Percentiles rank a stretch among this genome's conserved stretches.
phyloP scores from a whole-genome alignment of 2,113 vertebrate species.

The Apistogramma diplotaenia region DNA sequence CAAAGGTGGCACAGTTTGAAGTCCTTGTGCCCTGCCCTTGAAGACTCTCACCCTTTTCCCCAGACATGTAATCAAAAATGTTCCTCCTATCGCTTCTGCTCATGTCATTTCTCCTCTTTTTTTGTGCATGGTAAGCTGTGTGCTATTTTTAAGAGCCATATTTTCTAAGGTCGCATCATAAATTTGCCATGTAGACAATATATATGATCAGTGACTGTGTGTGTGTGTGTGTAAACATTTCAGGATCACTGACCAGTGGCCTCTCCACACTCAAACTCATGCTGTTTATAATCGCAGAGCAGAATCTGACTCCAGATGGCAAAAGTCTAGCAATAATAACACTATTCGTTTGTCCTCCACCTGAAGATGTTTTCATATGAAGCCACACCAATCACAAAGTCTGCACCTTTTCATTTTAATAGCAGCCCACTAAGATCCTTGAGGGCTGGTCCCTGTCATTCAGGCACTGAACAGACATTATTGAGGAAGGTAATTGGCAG shows the following conservation, averaged over 20 bases:
- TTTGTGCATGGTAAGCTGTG: not conserved
- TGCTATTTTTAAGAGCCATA: not conserved
- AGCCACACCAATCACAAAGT: conserved; percentile 27
- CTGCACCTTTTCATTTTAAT: conserved; percentile 44
- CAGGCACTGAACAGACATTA: conserved; percentile 68
- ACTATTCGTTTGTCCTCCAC: conserved; percentile 15
- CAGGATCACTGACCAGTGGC: not conserved
- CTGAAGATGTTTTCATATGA: conserved; percentile 44
- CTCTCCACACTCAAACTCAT: not conserved
- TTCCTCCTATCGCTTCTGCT: not conserved
- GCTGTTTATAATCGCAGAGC: not conserved
- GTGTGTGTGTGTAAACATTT: not conserved
- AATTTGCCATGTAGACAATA: not conserved
- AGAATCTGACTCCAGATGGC: not conserved
- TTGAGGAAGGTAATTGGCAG: conserved; percentile 78
- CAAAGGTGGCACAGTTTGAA: conserved; percentile 48
- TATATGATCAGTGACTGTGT: not conserved
- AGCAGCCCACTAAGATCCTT: conserved; percentile 42
- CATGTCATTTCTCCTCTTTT: not conserved
- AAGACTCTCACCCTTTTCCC: conserved; percentile 18
- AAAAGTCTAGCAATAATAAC: not conserved
- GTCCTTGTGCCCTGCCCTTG: conserved; percentile 40
- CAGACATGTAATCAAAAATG: conserved; percentile 39
- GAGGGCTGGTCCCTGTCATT: conserved; percentile 61
- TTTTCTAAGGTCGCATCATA: not conserved